These are phyloP conservation scores for Tillus elongatus DNA, from an alignment of 2,888 invertebrate genomes.

Conservation along the genomic window DNA sequence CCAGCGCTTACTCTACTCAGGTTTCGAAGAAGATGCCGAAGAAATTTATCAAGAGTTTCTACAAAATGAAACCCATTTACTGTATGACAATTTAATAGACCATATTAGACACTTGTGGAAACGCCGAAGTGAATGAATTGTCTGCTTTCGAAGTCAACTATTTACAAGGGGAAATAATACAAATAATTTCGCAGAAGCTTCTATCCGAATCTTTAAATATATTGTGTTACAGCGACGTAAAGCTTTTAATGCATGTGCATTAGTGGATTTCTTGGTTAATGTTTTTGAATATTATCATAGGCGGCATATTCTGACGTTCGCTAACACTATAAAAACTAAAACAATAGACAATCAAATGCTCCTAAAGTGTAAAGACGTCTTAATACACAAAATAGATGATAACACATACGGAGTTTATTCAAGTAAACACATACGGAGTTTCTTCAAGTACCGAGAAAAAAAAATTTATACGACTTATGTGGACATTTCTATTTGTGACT, in stretches of 20 bases:
- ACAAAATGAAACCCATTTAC: conserved; percentile 1
- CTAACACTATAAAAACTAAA: neutral
- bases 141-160: conserved; percentile 15
- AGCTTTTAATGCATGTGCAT: conserved; percentile 21
- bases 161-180: conserved; percentile 19
- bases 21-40: conserved; percentile 1
- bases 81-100: conserved; percentile 3
- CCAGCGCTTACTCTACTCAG: conserved; percentile 1
- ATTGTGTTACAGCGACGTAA: conserved; percentile 17
- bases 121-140: conserved; percentile 16
- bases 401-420: conserved; percentile 1
- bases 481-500: neutral
- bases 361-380: conserved; percentile 2
- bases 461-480: neutral
- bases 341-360: conserved; percentile 1
- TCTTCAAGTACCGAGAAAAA: too few species aligned
- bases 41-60: conserved; percentile 1
- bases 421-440: neutral
- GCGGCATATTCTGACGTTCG: too few species aligned
- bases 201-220: conserved; percentile 18
- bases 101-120: neutral
- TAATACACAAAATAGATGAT: conserved; percentile 2
- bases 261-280: conserved; percentile 3
- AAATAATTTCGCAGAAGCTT: conserved; percentile 18
- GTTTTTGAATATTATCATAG: conserved; percentile 5